Evolutionary conservation across 2,113 vertebrate species (phyloP).

Genomic region (Gadus macrocephalus): DNA sequence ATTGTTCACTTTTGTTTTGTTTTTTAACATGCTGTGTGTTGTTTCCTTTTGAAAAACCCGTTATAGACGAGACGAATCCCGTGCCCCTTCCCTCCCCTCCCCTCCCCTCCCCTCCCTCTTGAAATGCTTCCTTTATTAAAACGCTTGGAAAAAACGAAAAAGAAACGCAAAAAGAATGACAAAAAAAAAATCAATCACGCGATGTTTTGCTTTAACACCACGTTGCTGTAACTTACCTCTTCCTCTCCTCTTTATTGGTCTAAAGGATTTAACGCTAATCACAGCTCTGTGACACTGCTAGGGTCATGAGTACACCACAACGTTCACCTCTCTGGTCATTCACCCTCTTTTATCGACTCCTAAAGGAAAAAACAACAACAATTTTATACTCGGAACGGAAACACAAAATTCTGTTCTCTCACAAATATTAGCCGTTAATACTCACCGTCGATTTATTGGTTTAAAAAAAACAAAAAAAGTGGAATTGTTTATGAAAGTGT

Average conservation of each 20-base stretch:
- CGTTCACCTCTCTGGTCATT: conserved; percentile 13
- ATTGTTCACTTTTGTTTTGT: conserved; percentile 16
- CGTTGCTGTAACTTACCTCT: conserved; percentile 20
- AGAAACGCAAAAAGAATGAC: conserved; percentile 25
- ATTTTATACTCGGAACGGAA: neutral
- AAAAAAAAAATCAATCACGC: neutral
- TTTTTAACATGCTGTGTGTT: conserved; percentile 8
- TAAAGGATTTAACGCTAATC: too few relatives aligned
- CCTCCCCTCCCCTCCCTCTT: neutral
- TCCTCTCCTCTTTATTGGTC: conserved; percentile 2
- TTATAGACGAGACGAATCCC: conserved; percentile 17
- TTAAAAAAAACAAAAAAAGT: too few relatives aligned
- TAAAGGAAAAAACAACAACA: conserved; percentile 9
- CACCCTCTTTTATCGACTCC: conserved; percentile 15
- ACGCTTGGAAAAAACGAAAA: conserved; percentile 32
- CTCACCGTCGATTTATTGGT: too few relatives aligned
- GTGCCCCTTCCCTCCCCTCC: neutral
- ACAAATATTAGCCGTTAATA: neutral
- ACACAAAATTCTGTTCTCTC: conserved; percentile 9
- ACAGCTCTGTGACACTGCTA: too few relatives aligned
- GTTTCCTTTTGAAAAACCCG: conserved; percentile 39
- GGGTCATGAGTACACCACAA: too few relatives aligned
- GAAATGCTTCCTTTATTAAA: conserved; percentile 31
- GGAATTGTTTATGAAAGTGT: too few relatives aligned
- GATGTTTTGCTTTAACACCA: neutral